Base-by-base conservation (phyloP, 2,797 vertebrate genomes). In the Peromyscus nudipes region DNA sequence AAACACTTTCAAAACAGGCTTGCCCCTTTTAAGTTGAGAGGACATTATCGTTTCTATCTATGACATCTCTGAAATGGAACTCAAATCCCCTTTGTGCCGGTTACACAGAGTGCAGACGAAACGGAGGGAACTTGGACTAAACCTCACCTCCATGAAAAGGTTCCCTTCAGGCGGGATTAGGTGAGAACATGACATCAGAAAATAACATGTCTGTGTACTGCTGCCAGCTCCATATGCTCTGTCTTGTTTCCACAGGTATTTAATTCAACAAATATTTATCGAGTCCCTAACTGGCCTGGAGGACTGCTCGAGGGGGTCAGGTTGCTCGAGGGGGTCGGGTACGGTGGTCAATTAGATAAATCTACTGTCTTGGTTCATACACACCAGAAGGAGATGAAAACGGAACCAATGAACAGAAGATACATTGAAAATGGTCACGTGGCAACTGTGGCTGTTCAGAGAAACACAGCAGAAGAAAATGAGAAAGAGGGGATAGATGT, bases 1-100 rank as follows among this genome's bases (percentile, higher is more conserved):
- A 97, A 98, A 82, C 89, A 77, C 92, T 97, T 98, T 96, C 79
- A 98, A 98, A 98, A 97, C 0, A 0, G 60, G 4, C 93, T 46
- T 93, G 76, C 94, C 85, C 97, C 86, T 98, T 98, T 95, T 37
- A 77, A 95, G 98, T 96, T 17, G 2, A 92, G 43, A 55, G 79
- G 49, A 16, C 73, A 46, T 96, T 96, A 96, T 97, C 3, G 19
- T 97, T 97, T 97, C 97, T 96, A 79, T 96, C 95, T 97, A 77
- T 96, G 91, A 90, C 85, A 96, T 98, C 84, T 95, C 86, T 75
- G 43, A 97, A 67, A 94, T 73, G 65, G 79, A 96, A 96, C 95
- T 97, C 82, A 77, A 80, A 91, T 96, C 62, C 92, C 95, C 81
- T 96, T 89, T 91, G 96, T 95, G 97, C 92, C 84, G 84, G 69